phyloP scores from a whole-genome alignment of 1,140 invertebrate genomes.

The Notospermus geniculatus region DNA sequence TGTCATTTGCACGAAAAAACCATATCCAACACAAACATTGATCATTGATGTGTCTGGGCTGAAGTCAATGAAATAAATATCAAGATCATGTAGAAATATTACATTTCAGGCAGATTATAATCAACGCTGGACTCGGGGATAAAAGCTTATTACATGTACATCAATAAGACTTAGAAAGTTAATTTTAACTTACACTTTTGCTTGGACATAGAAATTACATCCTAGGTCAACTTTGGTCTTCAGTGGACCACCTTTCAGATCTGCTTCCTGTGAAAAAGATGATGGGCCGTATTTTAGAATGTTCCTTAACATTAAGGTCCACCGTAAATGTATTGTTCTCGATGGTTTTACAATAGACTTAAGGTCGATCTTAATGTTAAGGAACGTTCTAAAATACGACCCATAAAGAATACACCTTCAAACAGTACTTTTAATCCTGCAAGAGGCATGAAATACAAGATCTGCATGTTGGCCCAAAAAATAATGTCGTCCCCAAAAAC shows the following conservation, averaged over 20 bases:
- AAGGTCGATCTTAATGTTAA: too few species aligned
- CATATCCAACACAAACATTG: conserved; percentile 72
- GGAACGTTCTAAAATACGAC: too few species aligned
- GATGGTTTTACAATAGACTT: too few species aligned
- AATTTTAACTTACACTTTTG: conserved; percentile 42
- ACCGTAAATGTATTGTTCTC: too few species aligned
- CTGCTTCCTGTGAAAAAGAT: conserved; percentile 55
- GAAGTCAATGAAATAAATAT: conserved; percentile 15
- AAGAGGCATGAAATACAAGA: too few species aligned
- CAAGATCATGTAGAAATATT: not conserved
- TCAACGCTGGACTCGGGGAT: not conserved
- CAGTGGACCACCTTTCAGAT: conserved; percentile 63
- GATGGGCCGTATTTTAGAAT: conserved; percentile 4
- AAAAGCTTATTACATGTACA: too few species aligned
- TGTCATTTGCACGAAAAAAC: conserved; percentile 72
- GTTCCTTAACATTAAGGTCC: too few species aligned
- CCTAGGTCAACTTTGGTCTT: conserved; percentile 79
- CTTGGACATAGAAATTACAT: conserved; percentile 65
- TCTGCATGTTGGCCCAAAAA: not conserved
- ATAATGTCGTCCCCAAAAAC: not conserved
- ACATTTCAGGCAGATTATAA: too few species aligned
- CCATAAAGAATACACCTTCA: too few species aligned
- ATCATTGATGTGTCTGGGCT: conserved; percentile 66
- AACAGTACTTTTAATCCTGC: too few species aligned
- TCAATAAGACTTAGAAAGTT: not conserved